Evolutionary conservation across 2,113 vertebrate species (phyloP).

Genomic region (Anolis sagrei): DNA sequence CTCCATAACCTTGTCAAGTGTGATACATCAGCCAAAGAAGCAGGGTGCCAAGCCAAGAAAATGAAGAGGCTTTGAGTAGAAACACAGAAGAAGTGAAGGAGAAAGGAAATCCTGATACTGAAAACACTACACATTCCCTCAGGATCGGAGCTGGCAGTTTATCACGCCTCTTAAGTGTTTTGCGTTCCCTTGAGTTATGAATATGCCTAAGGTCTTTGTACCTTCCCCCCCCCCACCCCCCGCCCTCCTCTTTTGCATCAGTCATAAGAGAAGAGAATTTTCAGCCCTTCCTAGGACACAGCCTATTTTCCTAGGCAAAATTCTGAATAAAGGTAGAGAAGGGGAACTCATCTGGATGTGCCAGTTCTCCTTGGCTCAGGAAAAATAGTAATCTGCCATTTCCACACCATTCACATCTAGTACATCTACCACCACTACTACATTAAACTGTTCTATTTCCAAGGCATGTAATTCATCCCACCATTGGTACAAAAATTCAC

Average conservation of each 20-base stretch:
- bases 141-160: neutral
- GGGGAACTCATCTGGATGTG: neutral
- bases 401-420: neutral
- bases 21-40: slow-evolving; percentile 15
- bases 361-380: neutral
- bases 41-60: neutral
- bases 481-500: neutral
- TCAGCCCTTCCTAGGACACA: neutral
- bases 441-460: neutral
- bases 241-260: neutral
- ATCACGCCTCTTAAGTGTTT: neutral
- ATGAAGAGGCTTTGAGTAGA: slow-evolving; percentile 8
- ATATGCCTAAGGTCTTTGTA: neutral
- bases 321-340: neutral
- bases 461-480: too few species aligned
- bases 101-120: neutral
- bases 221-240: neutral
- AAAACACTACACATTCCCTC: neutral
- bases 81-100: neutral
- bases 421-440: too few species aligned
- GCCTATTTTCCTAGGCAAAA: neutral
- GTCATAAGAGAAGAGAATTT: neutral
- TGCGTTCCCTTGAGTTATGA: slow-evolving; percentile 6
- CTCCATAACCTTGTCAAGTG: slow-evolving; percentile 52
- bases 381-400: neutral